These are phyloP conservation scores for Steromphala cineraria DNA, from an alignment of 2,888 invertebrate genomes.

Conservation along the genomic window DNA sequence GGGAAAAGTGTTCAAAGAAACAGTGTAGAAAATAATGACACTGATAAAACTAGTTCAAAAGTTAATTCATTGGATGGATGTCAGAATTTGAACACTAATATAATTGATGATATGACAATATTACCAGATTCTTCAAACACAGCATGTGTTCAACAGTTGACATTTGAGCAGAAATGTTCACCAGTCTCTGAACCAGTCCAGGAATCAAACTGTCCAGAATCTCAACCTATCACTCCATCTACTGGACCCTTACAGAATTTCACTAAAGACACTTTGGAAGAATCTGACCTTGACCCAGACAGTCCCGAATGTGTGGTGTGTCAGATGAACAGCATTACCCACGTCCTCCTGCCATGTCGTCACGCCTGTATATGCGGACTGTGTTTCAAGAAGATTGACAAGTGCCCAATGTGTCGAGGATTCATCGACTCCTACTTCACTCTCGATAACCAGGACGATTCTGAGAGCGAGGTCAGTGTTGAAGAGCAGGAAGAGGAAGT, in stretches of 20 bases:
- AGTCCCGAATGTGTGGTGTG: conserved; percentile 85
- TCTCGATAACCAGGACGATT: conserved; percentile 28
- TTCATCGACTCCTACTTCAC: conserved; percentile 87
- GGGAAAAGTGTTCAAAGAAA: background rate
- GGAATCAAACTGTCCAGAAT: too few species aligned
- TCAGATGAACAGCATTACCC: conserved; percentile 85
- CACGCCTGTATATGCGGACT: conserved; percentile 90
- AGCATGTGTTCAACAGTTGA: too few species aligned
- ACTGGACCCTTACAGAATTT: background rate
- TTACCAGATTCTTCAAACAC: too few species aligned
- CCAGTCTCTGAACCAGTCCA: too few species aligned
- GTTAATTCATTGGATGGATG: too few species aligned
- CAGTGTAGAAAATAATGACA: background rate
- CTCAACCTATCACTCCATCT: too few species aligned
- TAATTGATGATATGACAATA: too few species aligned
- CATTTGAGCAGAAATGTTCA: too few species aligned
- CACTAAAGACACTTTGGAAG: background rate
- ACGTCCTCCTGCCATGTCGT: conserved; percentile 88
- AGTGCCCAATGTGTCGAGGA: conserved; percentile 91
- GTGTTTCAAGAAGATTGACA: conserved; percentile 87
- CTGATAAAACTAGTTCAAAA: too few species aligned
- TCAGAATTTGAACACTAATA: too few species aligned
- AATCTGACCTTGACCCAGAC: background rate
- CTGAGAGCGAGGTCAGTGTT: background rate
- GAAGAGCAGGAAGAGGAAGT: background rate